Conservation (phyloP, 2,797 vertebrate genomes). For the Tragopan temminckii region DNA sequence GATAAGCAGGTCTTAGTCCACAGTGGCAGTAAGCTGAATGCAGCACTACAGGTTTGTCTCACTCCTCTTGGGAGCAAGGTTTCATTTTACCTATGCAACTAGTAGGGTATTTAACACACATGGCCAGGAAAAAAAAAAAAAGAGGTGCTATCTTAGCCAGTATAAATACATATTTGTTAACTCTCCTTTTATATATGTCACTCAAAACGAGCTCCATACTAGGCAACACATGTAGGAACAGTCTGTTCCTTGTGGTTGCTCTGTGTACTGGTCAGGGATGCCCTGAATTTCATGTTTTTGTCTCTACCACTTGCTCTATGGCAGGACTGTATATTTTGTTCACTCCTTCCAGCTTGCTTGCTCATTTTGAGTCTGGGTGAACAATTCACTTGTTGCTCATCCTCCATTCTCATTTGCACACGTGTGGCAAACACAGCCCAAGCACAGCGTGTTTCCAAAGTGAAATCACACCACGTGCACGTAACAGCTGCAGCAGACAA, state of each 20-base stretch:
- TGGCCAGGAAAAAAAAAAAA: not conserved
- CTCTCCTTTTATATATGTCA: rapidly evolving
- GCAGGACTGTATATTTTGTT: not conserved
- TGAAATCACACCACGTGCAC: not conserved
- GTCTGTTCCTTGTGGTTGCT: not conserved
- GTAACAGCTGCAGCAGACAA: not conserved
- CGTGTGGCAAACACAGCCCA: constrained; percentile 27
- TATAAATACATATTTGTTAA: not conserved
- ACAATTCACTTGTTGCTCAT: not conserved
- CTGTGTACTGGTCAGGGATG: not conserved
- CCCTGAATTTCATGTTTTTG: not conserved
- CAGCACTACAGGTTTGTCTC: not conserved
- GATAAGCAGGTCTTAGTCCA: not conserved
- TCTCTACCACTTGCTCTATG: not conserved
- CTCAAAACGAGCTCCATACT: not conserved
- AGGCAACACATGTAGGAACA: not conserved
- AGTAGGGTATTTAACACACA: not conserved
- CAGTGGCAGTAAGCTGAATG: rapidly evolving
- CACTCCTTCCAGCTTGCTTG: not conserved
- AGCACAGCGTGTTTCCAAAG: constrained; percentile 37
- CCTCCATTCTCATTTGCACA: not conserved
- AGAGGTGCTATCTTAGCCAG: not conserved
- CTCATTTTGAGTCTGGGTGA: not conserved
- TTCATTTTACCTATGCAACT: not conserved
- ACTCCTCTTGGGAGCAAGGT: not conserved